These are phyloP conservation scores for Reinhardtius hippoglossoides DNA, from an alignment of 2,113 vertebrate genomes.

Conservation along the genomic window DNA sequence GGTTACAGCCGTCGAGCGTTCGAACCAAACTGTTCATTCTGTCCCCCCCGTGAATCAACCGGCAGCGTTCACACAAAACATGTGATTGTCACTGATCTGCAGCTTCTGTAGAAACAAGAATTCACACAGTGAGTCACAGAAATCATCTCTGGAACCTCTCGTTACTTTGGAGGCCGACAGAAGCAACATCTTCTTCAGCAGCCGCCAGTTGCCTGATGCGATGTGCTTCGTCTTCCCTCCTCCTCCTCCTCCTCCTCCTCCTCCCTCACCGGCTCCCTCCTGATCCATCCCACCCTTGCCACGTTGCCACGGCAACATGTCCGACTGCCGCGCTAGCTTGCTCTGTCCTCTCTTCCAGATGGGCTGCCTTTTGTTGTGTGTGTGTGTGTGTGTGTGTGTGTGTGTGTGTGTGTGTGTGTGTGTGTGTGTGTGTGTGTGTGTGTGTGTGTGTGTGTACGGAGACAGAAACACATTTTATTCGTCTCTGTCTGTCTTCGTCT, in stretches of 20 bases:
- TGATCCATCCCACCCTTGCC: constrained; percentile 58
- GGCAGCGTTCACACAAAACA: neutral
- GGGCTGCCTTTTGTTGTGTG: constrained; percentile 62
- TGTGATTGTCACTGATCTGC: neutral
- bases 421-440: constrained; percentile 19
- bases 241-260: neutral
- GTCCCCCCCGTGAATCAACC: neutral
- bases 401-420: constrained; percentile 25
- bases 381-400: constrained; percentile 20
- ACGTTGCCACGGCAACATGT: constrained; percentile 72
- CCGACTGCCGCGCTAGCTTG: constrained; percentile 56
- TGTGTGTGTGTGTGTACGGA: constrained; percentile 16
- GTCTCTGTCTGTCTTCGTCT: neutral
- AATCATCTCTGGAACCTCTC: neutral
- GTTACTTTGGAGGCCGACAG: neutral
- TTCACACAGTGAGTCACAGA: neutral
- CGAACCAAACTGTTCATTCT: neutral
- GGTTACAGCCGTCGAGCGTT: neutral
- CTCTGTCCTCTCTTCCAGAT: constrained; percentile 72
- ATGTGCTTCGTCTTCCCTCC: neutral
- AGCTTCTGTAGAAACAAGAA: neutral
- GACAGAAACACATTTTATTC: constrained; percentile 32
- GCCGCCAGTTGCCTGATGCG: constrained; percentile 20
- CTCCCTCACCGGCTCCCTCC: constrained; percentile 21
- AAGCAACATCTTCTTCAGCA: constrained; percentile 18